Evolutionary conservation across 1,140 invertebrate genomes (phyloP).

Genomic region (Caenorhabditis latens): DNA sequence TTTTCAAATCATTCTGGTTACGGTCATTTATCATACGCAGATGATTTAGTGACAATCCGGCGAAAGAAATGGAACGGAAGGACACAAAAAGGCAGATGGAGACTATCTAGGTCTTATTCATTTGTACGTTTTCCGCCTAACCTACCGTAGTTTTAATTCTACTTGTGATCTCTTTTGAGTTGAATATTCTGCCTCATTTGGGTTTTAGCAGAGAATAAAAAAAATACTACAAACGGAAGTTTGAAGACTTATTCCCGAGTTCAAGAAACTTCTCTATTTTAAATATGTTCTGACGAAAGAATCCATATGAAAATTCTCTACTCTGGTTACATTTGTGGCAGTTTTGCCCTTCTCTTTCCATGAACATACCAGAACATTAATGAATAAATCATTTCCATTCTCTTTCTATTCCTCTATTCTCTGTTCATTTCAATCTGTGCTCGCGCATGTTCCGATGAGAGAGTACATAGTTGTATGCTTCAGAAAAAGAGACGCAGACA

Average conservation of each 20-base stretch:
- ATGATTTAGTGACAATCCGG: constrained; percentile 48
- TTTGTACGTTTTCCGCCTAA: background rate
- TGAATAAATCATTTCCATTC: constrained; percentile 51
- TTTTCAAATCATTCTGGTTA: background rate
- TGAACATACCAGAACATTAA: constrained; percentile 49
- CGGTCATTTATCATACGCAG: constrained; percentile 41
- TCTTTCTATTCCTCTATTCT: constrained; percentile 11
- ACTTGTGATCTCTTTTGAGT: too few relatives aligned
- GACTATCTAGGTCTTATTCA: background rate
- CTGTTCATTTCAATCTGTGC: constrained; percentile 32
- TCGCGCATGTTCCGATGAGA: constrained; percentile 33
- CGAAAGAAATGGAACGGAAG: constrained; percentile 11
- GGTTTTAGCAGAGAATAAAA: background rate
- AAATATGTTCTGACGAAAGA: too few relatives aligned
- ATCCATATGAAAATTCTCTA: too few relatives aligned
- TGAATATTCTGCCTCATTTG: too few relatives aligned
- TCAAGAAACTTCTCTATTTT: too few relatives aligned
- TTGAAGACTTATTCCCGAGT: too few relatives aligned
- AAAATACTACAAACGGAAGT: background rate
- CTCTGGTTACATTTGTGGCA: background rate
- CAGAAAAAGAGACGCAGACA: constrained; percentile 8
- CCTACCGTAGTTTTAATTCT: background rate
- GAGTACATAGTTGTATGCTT: background rate
- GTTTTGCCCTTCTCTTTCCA: background rate
- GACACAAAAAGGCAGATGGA: background rate